A percentile compares a stretch with the other conserved stretches of the same genome.
Conservation (phyloP, 2,888 invertebrate genomes). For the Melinaea marsaeus region DNA sequence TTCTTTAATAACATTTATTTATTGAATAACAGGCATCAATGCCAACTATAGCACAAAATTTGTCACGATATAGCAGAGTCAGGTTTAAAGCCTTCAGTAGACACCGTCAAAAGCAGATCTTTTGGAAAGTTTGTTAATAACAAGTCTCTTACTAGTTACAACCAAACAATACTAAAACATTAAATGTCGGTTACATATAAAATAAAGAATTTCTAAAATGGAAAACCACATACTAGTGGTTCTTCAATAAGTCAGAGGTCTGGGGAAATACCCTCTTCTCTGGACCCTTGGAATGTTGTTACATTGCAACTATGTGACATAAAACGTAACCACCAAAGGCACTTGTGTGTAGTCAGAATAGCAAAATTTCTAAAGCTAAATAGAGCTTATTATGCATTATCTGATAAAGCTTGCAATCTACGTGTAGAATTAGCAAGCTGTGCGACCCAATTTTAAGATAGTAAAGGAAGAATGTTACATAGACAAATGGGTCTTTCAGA, state of each 20-base stretch:
- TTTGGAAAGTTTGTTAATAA: conserved; percentile 18
- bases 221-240: conserved; percentile 32
- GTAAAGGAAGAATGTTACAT: conserved; percentile 16
- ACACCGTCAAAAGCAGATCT: conserved; percentile 22
- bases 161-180: conserved; percentile 31
- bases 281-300: conserved; percentile 45
- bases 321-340: conserved; percentile 39
- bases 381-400: conserved; percentile 27
- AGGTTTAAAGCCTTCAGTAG: conserved; percentile 34
- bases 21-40: conserved; percentile 35
- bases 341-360: conserved; percentile 38
- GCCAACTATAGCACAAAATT: conserved; percentile 53
- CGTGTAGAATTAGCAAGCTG: conserved; percentile 25
- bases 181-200: conserved; percentile 39
- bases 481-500: conserved; percentile 13
- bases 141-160: conserved; percentile 19
- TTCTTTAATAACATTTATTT: no score
- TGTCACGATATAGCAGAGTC: conserved; percentile 54
- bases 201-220: conserved; percentile 44
- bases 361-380: conserved; percentile 24
- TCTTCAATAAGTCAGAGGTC: conserved; percentile 36
- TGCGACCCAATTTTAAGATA: conserved; percentile 32
- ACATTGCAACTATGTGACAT: conserved; percentile 51
- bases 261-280: conserved; percentile 46
- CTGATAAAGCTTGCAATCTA: conserved; percentile 50